Conservation (phyloP, 35 echinoderm and acorn worm species). For the Acanthaster planci region DNA sequence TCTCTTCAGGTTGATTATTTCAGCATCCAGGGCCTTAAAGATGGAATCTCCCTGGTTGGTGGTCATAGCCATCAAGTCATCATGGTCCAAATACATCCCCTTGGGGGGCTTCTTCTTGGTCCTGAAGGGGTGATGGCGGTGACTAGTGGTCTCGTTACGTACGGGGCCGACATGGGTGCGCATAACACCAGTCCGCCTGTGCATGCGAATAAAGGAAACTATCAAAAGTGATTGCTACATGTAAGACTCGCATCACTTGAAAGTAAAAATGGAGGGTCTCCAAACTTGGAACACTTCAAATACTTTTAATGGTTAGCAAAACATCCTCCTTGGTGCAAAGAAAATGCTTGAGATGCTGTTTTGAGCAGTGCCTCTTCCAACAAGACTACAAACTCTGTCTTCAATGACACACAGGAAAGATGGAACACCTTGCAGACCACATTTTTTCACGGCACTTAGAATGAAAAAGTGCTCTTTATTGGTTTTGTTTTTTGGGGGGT, state of each 20-base stretch:
- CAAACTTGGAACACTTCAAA: no score
- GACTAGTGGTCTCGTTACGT: slow-evolving; percentile 72
- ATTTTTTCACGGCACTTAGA: no score
- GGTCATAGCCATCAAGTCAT: slow-evolving; percentile 86
- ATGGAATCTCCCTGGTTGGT: slow-evolving; percentile 78
- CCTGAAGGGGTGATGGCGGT: slow-evolving; percentile 74
- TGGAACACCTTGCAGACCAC: no score
- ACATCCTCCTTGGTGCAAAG: no score
- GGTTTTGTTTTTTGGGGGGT: no score
- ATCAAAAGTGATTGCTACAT: not conserved
- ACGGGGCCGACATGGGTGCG: slow-evolving; percentile 89
- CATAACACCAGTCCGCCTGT: slow-evolving; percentile 93
- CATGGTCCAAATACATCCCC: slow-evolving; percentile 92
- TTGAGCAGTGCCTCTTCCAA: no score
- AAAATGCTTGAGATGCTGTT: no score
- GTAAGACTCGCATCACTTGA: not conserved
- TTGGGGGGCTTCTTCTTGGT: slow-evolving; percentile 82
- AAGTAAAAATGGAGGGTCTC: no score
- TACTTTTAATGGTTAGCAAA: no score
- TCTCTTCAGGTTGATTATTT: slow-evolving; percentile 84
- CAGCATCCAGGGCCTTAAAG: slow-evolving; percentile 86
- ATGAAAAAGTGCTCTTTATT: no score
- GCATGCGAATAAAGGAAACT: not conserved
- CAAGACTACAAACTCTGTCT: no score
- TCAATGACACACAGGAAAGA: no score